Evolutionary conservation across 2,113 vertebrate species (phyloP).

Genomic region (Corythoichthys intestinalis): DNA sequence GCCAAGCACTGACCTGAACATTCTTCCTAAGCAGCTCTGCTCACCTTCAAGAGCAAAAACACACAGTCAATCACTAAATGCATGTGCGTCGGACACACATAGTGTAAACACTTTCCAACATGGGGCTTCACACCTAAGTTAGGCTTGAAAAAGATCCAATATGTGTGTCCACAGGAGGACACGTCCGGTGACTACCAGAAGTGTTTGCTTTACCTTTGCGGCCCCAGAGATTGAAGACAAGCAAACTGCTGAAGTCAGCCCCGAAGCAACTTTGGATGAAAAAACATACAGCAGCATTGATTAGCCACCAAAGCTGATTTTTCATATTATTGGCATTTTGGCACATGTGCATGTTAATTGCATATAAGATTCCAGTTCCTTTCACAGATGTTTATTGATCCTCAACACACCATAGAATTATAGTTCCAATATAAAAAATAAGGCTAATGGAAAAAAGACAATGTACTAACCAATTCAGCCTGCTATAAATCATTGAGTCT

Average conservation of each 20-base stretch:
- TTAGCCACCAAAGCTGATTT: too few species aligned
- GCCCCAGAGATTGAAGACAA: slow-evolving; percentile 79
- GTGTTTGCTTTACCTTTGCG: slow-evolving; percentile 85
- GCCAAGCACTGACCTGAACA: neutral
- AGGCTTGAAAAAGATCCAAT: neutral
- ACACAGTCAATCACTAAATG: neutral
- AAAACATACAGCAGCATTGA: too few species aligned
- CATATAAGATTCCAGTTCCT: too few species aligned
- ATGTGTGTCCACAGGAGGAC: slow-evolving; percentile 76
- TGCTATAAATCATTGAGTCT: too few species aligned
- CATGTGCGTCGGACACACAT: neutral
- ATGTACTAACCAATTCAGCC: too few species aligned
- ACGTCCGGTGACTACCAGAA: slow-evolving; percentile 90
- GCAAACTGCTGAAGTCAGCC: neutral
- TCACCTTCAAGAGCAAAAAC: neutral
- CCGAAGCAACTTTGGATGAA: too few species aligned
- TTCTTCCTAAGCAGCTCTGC: neutral
- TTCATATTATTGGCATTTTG: too few species aligned
- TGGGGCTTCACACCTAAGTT: neutral
- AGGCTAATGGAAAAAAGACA: too few species aligned
- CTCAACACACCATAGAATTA: too few species aligned
- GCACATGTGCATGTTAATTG: too few species aligned
- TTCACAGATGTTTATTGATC: too few species aligned
- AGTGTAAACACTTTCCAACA: neutral
- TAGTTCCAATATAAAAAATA: too few species aligned